Evolutionary conservation across 1,140 invertebrate genomes (phyloP), one percentile per base, ranked within the genome.

Genomic region (Calephelis nemesis): DNA sequence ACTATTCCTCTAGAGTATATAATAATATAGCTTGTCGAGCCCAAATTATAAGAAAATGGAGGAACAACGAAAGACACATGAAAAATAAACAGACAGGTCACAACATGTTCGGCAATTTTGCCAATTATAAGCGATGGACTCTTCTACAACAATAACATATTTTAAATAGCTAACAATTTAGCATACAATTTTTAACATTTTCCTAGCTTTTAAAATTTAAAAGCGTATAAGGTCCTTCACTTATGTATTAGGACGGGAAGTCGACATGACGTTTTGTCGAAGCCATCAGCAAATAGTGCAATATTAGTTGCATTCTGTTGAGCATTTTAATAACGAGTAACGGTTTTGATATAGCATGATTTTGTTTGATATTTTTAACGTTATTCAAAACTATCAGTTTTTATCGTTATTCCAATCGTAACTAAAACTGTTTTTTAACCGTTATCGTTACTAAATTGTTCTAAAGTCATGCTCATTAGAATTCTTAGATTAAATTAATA

Each of bases 81-180:
- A 58, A 58, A 58, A 58, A 30, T 58, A 58, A 39, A 58, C 54
- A 58, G 54, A 58, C 54, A 58, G 54, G 54, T 58, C 54, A 58
- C 54, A 58, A 58, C 30, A 58, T 58, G 54, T 58, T 58, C 7
- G 10, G 11, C 30, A 39, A 30, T 58, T 12, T 30, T 39, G 52
- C 52, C 52, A 58, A 30, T 19, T 58, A 54, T 39, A 58, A 58
- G 54, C 54, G 19, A 58, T 39, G 54, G 54, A 30, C 9, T 11
- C 19, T 58, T 58, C 8, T 58, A 7, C 10, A 30, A 54, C 10
- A 30, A 58, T 39, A 39, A 30, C 10, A 39, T 58, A 12, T 58
- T 19, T 11, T 58, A 10, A 12, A 30, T 11, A 58, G 19, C 10
- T 60, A 58, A 39, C 12, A 42, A 42, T 60, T 60, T 7, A n/a